Conservation (phyloP, 2,888 invertebrate species). For the Pardosa pseudoannulata region DNA sequence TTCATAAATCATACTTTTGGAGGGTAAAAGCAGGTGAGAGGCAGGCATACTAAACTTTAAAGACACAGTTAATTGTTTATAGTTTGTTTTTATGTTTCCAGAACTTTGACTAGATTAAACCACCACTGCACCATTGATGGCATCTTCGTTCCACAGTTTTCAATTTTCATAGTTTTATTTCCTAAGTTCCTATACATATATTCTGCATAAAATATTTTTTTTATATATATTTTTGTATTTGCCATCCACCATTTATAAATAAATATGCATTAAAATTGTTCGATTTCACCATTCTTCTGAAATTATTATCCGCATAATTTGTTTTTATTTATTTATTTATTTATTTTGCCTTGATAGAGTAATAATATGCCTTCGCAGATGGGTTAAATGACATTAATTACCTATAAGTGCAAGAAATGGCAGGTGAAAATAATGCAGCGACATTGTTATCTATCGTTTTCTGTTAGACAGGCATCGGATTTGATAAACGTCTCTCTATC, state of each 20-base stretch:
- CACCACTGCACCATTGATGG: slow-evolving; percentile 33
- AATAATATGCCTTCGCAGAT: background rate
- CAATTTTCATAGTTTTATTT: background rate
- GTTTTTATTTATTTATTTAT: too few species aligned
- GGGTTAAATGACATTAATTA: background rate
- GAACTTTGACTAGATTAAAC: slow-evolving; percentile 62
- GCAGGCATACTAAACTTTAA: slow-evolving; percentile 44
- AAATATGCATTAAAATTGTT: background rate
- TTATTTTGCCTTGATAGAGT: background rate
- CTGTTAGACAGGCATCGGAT: too few species aligned
- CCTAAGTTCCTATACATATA: slow-evolving; percentile 8
- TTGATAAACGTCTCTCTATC: too few species aligned
- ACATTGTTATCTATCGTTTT: background rate
- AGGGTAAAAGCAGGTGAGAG: slow-evolving; percentile 42
- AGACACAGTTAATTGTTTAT: slow-evolving; percentile 28
- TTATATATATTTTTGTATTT: too few species aligned
- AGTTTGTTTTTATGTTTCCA: slow-evolving; percentile 7
- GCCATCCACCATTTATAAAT: background rate
- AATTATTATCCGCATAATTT: background rate
- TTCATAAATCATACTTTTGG: slow-evolving; percentile 10
- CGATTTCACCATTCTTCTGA: background rate
- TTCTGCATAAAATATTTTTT: background rate
- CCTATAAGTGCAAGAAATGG: background rate
- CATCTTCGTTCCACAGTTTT: slow-evolving; percentile 10
- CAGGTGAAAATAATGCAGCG: background rate